phyloP scores from a whole-genome alignment of 2,797 vertebrate genomes.

The Clarias platycephalus region DNA sequence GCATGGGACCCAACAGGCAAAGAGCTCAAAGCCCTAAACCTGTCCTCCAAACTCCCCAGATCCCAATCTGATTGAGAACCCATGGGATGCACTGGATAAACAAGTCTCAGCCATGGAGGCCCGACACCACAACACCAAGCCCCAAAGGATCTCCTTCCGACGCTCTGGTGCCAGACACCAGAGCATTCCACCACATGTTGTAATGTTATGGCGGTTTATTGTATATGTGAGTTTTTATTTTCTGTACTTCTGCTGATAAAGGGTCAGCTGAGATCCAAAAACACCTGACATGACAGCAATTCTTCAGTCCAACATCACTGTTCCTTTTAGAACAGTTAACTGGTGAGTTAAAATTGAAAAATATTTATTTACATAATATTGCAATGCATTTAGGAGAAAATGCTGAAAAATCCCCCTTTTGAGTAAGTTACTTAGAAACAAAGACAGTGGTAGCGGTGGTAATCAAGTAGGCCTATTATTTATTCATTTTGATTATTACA shows the following conservation, averaged over 20 bases:
- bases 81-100: too few species aligned
- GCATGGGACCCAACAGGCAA: too few species aligned
- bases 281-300: not conserved
- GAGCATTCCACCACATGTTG: too few species aligned
- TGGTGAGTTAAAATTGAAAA: not conserved
- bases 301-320: not conserved
- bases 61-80: too few species aligned
- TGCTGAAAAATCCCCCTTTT: not conserved
- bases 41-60: too few species aligned
- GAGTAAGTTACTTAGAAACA: not conserved
- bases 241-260: not conserved
- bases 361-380: not conserved
- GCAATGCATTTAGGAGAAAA: constrained; percentile 1
- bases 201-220: not conserved
- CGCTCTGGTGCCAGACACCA: too few species aligned
- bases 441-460: not conserved
- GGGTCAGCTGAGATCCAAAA: not conserved
- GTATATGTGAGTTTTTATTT: not conserved
- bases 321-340: not conserved
- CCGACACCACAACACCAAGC: too few species aligned
- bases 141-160: too few species aligned
- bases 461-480: not conserved
- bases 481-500: constrained; percentile 5
- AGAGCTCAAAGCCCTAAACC: too few species aligned
- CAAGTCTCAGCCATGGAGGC: too few species aligned